These are phyloP conservation scores for Neocrepidodera transversa DNA, from an alignment of 2,888 invertebrate species.

Conservation along the genomic window DNA sequence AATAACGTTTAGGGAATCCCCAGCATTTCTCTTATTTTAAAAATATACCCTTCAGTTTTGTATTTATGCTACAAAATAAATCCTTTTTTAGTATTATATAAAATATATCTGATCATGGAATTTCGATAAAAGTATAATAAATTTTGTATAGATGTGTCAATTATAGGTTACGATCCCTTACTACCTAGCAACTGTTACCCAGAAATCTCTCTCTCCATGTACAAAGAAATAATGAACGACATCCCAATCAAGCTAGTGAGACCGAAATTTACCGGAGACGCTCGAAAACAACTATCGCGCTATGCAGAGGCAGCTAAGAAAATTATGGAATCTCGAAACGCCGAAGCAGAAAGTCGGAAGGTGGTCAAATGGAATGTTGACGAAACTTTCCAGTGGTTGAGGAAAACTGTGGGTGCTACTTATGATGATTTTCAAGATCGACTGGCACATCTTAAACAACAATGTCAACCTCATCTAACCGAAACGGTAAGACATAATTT, in stretches of 20 bases:
- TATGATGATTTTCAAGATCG: slow-evolving; percentile 93
- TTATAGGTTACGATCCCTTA: slow-evolving; percentile 85
- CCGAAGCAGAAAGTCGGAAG: slow-evolving; percentile 92
- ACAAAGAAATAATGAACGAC: slow-evolving; percentile 97
- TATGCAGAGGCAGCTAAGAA: slow-evolving; percentile 98
- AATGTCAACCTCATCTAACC: slow-evolving; percentile 94
- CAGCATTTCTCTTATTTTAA: no score
- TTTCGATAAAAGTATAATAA: no score
- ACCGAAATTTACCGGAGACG: slow-evolving; percentile 95
- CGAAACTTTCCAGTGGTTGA: slow-evolving; percentile 95
- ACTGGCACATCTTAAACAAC: slow-evolving; percentile 88
- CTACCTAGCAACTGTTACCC: slow-evolving; percentile 91
- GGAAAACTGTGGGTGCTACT: slow-evolving; percentile 90
- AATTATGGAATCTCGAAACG: slow-evolving; percentile 93
- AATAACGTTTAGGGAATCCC: no score
- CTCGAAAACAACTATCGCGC: slow-evolving; percentile 81
- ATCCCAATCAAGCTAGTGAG: slow-evolving; percentile 95
- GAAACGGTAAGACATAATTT: slow-evolving; percentile 71
- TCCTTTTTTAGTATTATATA: not conserved
- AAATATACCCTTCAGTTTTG: no score
- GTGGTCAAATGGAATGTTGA: slow-evolving; percentile 99
- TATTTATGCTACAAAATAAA: no score
- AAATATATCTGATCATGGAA: no score
- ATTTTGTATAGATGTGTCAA: no score
- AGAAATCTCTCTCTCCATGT: slow-evolving; percentile 94